These are phyloP conservation scores for Saccopteryx bilineata DNA, from an alignment of 2,113 vertebrate species.

Conservation along the genomic window DNA sequence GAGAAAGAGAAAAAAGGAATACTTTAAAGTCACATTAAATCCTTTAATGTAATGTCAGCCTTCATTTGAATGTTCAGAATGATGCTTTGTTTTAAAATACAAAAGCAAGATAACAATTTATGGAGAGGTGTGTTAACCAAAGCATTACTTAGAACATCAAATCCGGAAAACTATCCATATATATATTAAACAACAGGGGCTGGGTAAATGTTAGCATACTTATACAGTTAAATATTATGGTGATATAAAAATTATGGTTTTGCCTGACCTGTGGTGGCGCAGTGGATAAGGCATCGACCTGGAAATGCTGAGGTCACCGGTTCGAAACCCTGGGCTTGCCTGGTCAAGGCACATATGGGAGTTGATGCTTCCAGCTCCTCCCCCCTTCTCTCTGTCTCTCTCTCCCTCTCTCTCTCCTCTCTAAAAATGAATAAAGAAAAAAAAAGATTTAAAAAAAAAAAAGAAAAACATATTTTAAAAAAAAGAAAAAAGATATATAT, in stretches of 20 bases:
- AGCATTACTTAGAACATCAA: neutral
- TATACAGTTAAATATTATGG: neutral
- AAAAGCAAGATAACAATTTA: conserved; percentile 45
- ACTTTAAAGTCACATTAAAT: neutral
- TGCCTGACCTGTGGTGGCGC: too few species aligned
- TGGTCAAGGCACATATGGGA: too few species aligned
- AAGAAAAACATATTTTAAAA: too few species aligned
- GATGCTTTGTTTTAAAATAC: conserved; percentile 13
- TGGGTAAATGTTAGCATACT: neutral
- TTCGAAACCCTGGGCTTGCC: too few species aligned
- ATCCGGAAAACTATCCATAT: neutral
- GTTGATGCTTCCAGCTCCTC: too few species aligned
- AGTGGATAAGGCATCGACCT: too few species aligned
- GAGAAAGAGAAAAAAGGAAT: neutral
- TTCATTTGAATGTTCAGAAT: conserved; percentile 16
- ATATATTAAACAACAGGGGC: neutral
- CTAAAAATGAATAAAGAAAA: too few species aligned
- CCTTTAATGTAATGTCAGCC: neutral
- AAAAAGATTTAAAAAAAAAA: too few species aligned
- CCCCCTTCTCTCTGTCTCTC: too few species aligned
- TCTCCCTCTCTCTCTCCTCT: too few species aligned
- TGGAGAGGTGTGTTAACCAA: neutral
- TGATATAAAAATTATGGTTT: neutral
- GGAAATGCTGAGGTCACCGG: too few species aligned
- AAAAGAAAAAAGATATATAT: too few species aligned